Evolutionary conservation across 2,113 vertebrate species (phyloP).

Genomic region (Perccottus glenii): DNA sequence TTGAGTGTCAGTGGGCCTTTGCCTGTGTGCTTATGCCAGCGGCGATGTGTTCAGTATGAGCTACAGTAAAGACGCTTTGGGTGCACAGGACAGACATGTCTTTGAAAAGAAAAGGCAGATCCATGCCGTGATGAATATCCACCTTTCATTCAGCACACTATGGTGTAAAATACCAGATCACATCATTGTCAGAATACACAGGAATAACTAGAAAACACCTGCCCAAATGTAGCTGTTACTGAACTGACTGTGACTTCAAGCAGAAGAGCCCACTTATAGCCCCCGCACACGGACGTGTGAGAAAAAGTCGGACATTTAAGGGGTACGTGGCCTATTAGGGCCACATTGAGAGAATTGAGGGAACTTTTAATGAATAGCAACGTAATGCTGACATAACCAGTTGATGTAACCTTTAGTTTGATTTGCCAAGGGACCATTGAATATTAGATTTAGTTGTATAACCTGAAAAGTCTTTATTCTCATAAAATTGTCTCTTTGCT

Average conservation of each 20-base stretch:
- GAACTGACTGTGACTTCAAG: conserved; percentile 59
- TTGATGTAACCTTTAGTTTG: too few species aligned
- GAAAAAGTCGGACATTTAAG: conserved; percentile 2
- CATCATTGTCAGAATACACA: conserved; percentile 60
- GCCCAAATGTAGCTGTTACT: conserved; percentile 45
- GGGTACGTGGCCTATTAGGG: too few species aligned
- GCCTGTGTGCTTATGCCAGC: conserved; percentile 60
- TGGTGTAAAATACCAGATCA: conserved; percentile 51
- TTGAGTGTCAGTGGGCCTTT: conserved; percentile 47
- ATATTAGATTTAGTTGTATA: too few species aligned
- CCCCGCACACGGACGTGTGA: conserved; percentile 57
- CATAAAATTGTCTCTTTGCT: not conserved
- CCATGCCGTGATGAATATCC: conserved; percentile 1
- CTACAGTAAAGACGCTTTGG: conserved; percentile 32
- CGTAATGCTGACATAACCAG: too few species aligned
- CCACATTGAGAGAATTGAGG: too few species aligned
- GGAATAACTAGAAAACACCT: conserved; percentile 52
- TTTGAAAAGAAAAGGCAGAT: not conserved
- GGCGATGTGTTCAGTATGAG: conserved; percentile 42
- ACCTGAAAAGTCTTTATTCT: too few species aligned
- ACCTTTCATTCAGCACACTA: conserved; percentile 28
- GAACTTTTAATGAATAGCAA: too few species aligned
- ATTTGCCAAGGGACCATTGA: too few species aligned
- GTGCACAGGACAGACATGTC: not conserved
- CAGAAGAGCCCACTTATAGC: conserved; percentile 60